Base-by-base conservation (phyloP, 2,888 invertebrate species). In the Aspidapion aeneum region DNA sequence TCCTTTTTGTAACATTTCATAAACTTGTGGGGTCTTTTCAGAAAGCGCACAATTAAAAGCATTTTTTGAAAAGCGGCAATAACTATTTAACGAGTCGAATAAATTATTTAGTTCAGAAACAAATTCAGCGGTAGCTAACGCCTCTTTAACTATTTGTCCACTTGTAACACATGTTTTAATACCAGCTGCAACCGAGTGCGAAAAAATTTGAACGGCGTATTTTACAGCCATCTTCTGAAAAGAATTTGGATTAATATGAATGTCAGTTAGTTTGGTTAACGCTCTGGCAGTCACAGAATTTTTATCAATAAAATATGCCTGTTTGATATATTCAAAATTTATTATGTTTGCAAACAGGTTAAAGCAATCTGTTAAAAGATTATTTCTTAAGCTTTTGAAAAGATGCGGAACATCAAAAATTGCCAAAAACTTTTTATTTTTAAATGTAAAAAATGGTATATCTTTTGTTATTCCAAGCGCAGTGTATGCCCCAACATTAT, bases 231-330 rank as follows among this genome's bases (percentile, higher is more conserved):
- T 58, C 18, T 58, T 58, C 7, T 58, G 7, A 58, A 58, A 58
- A 1, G 3, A 20, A 48, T 22, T 58, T 21, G 58, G 58, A 16
- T 58, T 58, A 1, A 58, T 17, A 5, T 58, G 58, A n/a, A 18
- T 48, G 1, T 58, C 58, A 2, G 48, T 58, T 1, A 58, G 1
- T 35, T 58, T 58, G 17, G 21, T 52, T 52, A 59, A 9, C 12
- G 52, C 18, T 20, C 59, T 59, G 2, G 59, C 18, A 12, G 58
- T 18, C 1, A 1, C 18, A 49, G 52, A 52, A 21, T 18, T 48
- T 35, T 22, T 61, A 17, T 61, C 61, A 22, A 61, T 21, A 21
- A 55, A 19, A 56, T 2, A 61, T 18, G 61, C 55, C 54, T 56
- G 54, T 35, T 48, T 7, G 12, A 55, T 21, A 21, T 54, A 21